These are phyloP conservation scores for Eupithecia inturbata DNA, from an alignment of 2,888 invertebrate species.

Conservation along the genomic window DNA sequence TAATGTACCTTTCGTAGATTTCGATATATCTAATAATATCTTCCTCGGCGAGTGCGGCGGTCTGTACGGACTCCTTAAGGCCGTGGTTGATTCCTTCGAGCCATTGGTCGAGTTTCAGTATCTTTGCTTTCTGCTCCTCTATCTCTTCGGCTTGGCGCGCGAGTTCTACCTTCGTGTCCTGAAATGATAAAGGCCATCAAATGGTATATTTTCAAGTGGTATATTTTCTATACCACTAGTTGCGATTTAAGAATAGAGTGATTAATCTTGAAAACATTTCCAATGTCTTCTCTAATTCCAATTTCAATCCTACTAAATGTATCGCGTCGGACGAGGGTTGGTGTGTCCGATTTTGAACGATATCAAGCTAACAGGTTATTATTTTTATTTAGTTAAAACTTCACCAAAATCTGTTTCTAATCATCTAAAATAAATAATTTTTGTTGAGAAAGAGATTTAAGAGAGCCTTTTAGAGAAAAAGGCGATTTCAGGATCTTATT, in stretches of 20 bases:
- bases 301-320: no score
- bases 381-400: no score
- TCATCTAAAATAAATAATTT: no score
- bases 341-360: no score
- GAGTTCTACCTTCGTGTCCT: slow-evolving; percentile 77
- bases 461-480: no score
- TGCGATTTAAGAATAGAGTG: not conserved
- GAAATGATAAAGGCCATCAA: slow-evolving; percentile 39
- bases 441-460: no score
- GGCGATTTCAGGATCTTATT: not conserved
- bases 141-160: slow-evolving; percentile 70
- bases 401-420: no score
- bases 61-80: slow-evolving; percentile 74
- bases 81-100: slow-evolving; percentile 79
- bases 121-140: slow-evolving; percentile 71
- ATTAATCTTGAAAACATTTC: not conserved
- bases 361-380: no score
- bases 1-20: slow-evolving; percentile 76
- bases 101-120: slow-evolving; percentile 78
- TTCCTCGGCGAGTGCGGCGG: slow-evolving; percentile 69
- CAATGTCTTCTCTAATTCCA: not conserved
- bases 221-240: no score
- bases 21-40: slow-evolving; percentile 76
- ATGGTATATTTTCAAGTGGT: no score
- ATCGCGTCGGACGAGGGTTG: no score